phyloP scores from a whole-genome alignment of 2,888 invertebrate species.

The Lamproptera curius region DNA sequence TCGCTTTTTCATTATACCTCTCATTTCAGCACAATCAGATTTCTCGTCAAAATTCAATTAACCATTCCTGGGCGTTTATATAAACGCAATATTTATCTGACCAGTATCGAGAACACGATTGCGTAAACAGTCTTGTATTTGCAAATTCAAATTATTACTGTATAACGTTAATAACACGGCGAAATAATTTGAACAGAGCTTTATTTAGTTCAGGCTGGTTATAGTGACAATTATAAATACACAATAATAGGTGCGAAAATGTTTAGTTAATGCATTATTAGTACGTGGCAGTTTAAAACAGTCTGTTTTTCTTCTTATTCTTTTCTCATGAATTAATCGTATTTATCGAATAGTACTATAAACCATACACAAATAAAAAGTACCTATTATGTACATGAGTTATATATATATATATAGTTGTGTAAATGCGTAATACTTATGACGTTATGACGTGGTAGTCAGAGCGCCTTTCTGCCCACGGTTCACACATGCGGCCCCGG shows the following conservation, averaged over 20 bases:
- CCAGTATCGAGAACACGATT: constrained; percentile 7
- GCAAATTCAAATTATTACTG: constrained; percentile 16
- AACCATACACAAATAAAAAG: too few relatives aligned
- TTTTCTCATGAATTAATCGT: too few relatives aligned
- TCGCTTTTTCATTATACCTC: too few relatives aligned
- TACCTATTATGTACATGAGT: too few relatives aligned
- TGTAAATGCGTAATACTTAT: constrained; percentile 19
- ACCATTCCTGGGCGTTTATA: constrained; percentile 3
- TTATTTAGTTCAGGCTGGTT: too few relatives aligned
- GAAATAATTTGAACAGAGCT: constrained; percentile 5
- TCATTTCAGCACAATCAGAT: background rate
- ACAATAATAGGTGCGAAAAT: too few relatives aligned
- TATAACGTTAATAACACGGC: constrained; percentile 7
- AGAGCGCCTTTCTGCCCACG: constrained; percentile 28
- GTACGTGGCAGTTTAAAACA: too few relatives aligned
- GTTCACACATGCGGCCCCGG: constrained; percentile 57
- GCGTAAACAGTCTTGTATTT: constrained; percentile 8
- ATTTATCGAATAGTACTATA: too few relatives aligned
- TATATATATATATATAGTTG: too few relatives aligned
- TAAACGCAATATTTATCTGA: constrained; percentile 3
- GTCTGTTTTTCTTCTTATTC: too few relatives aligned
- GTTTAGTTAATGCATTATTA: too few relatives aligned
- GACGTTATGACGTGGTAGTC: constrained; percentile 20
- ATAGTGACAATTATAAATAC: too few relatives aligned
- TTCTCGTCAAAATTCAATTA: constrained; percentile 5